Evolutionary conservation across 2,888 invertebrate species (phyloP), one percentile per base, ranked within the genome.

Genomic region (Idaea biselata): DNA sequence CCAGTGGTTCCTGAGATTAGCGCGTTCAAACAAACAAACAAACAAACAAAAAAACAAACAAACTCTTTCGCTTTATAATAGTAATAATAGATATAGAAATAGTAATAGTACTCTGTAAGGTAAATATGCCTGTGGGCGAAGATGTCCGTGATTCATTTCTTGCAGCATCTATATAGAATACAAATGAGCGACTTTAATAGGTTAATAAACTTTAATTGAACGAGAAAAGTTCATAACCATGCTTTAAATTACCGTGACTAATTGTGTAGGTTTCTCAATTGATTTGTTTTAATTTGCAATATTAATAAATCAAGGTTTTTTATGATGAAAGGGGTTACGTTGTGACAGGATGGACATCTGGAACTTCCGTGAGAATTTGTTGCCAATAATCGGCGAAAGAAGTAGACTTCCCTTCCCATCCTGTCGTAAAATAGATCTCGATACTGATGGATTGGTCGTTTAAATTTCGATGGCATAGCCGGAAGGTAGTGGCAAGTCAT

Each of bases 101-200:
- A 14, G 44, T 73, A 76, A 76, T 77, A 81, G 79, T 80, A 78
- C 80, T 83, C 81, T 76, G 76, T 79, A 82, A 82, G 80, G 82
- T 84, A 86, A 86, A 83, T 83, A 81, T 80, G 81, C 78, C 79
- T 76, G 86, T 89, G 84, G 88, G 88, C 86, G 87, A 86, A 44
- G 79, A 80, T 73, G 74, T 81, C 78, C 76, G 79, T 88, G 87
- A 89, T 87, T 88, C 87, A 89, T 84, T 81, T 81, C 81, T 77
- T 72, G 79, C 78, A 80, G 81, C 78, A 81, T 80, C 80, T 65
- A 59, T 56, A 64, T 64, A 63, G 56, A 56, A 56, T 56, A 16
- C 17, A 18, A 56, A 56, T 56, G 56, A 56, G 56, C 56, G 18
- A 18, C 56, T 56, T 17, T 56, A 56, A 56, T 18, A 44, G 44